phyloP scores from a whole-genome alignment of 2,888 invertebrate genomes.

The Eilema griseolum region DNA sequence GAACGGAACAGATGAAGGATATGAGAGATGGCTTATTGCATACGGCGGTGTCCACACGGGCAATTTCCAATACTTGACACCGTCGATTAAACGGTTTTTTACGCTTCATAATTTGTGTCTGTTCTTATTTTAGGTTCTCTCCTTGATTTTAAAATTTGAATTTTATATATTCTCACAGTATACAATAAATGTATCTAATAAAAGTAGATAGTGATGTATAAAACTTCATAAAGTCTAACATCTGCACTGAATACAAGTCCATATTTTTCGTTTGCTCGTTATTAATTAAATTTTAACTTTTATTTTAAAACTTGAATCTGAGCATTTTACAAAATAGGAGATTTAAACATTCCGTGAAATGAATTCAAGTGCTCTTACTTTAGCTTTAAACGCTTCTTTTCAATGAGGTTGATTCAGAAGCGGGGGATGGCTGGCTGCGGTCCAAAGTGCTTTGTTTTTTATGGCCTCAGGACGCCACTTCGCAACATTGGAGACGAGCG shows the following conservation, averaged over 20 bases:
- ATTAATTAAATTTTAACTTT: slow-evolving; percentile 52
- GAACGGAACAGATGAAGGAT: slow-evolving; percentile 68
- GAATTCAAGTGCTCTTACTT: slow-evolving; percentile 75
- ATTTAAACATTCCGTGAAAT: slow-evolving; percentile 65
- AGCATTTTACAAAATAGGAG: slow-evolving; percentile 53
- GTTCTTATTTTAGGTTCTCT: slow-evolving; percentile 12
- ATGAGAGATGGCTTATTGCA: slow-evolving; percentile 68
- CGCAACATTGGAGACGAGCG: slow-evolving; percentile 67
- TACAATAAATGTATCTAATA: background rate
- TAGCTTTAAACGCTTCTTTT: slow-evolving; percentile 77
- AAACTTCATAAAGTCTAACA: slow-evolving; percentile 23
- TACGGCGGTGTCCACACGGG: slow-evolving; percentile 52
- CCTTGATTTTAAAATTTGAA: background rate
- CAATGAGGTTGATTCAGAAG: slow-evolving; percentile 75
- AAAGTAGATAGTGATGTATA: background rate
- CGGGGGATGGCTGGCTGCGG: slow-evolving; percentile 72
- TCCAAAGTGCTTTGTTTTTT: slow-evolving; percentile 84
- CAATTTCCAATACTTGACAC: slow-evolving; percentile 41
- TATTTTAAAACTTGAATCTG: slow-evolving; percentile 44
- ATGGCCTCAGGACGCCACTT: slow-evolving; percentile 66
- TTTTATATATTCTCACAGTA: slow-evolving; percentile 6
- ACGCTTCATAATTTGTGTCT: slow-evolving; percentile 39
- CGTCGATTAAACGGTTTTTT: slow-evolving; percentile 37
- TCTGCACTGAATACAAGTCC: slow-evolving; percentile 35
- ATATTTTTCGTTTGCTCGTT: slow-evolving; percentile 34